Base-by-base conservation (phyloP, 2,797 vertebrate genomes). In the Macropodus opercularis region DNA sequence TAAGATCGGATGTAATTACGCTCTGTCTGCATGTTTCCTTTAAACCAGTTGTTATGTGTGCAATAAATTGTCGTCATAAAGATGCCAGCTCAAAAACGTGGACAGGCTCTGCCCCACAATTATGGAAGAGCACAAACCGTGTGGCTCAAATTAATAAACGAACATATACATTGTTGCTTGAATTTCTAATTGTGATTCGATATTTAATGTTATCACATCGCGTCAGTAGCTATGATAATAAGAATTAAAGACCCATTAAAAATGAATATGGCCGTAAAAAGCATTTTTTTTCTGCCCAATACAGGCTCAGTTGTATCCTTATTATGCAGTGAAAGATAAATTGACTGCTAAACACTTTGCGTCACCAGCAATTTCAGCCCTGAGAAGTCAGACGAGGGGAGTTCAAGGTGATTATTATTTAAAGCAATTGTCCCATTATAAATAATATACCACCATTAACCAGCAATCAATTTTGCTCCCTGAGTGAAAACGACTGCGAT, bases 381-480 rank as follows among this genome's bases (percentile, higher is more conserved):
- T 70, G 84, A 90, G 83, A 89, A 92, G 88, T 92, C 90, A 93
- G 91, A 92, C 90, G 90, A 92, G 88, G 88, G 87, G 87, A 92
- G 85, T 90, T 91, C 90, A 91, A 92, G 88, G 90, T 93, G 91
- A 92, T 93, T 92, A 93, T 93, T 93, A 93, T 93, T 93, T 93
- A 92, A 92, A 92, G 91, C 91, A 92, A 93, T 93, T 92, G 91
- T 93, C 90, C 90, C 91, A 91, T 93, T 93, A 94, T 93, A 93
- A 93, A 93, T 93, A 93, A 93, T 92, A 93, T 83, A 92, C 91
- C 90, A 90, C 91, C 92, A 93, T 94, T 94, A 94, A 93, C 83
- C 89, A 92, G 91, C 90, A 92, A 93, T 93, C 92, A 92, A 92
- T 93, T 92, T 84, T 85, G 84, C 81, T 81, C 89, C 86, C 81